Evolutionary conservation across 2,797 vertebrate genomes (phyloP).

Genomic region (Molossus alvarezi): DNA sequence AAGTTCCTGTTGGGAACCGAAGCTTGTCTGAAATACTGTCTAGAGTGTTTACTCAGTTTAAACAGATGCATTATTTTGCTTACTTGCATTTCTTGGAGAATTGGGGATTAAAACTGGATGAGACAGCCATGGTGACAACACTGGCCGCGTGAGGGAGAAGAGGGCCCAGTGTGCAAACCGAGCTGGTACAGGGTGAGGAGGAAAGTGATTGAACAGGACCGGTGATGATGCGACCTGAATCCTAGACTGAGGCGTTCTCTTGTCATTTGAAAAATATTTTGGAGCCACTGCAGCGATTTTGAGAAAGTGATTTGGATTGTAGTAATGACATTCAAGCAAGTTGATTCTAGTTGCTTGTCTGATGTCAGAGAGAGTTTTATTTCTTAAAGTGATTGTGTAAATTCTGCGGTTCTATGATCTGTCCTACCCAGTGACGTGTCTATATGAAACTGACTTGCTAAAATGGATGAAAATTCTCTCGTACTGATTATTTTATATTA

Average conservation of each 20-base stretch:
- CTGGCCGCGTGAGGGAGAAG: background rate
- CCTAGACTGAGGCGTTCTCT: conserved; percentile 1
- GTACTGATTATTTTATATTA: background rate
- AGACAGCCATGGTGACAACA: background rate
- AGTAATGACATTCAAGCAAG: conserved; percentile 44
- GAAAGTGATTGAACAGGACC: background rate
- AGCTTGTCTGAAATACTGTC: conserved; percentile 11
- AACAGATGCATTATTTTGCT: background rate
- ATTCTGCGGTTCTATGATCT: background rate
- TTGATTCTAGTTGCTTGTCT: conserved; percentile 3
- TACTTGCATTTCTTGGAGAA: background rate
- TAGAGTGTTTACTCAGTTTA: background rate
- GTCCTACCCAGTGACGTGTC: background rate
- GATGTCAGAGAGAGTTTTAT: conserved; percentile 66
- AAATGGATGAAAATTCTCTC: conserved; percentile 21
- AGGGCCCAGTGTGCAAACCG: background rate
- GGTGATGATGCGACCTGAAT: background rate
- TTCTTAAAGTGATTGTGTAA: conserved; percentile 23
- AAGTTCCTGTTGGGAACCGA: background rate
- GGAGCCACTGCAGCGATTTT: background rate
- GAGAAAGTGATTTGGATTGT: conserved; percentile 46
- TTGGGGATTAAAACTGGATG: background rate
- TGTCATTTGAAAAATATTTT: conserved; percentile 59
- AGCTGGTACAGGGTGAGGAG: background rate
- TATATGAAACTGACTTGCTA: background rate